Conservation (phyloP, 2,888 invertebrate genomes). For the Sesamia inferens region DNA sequence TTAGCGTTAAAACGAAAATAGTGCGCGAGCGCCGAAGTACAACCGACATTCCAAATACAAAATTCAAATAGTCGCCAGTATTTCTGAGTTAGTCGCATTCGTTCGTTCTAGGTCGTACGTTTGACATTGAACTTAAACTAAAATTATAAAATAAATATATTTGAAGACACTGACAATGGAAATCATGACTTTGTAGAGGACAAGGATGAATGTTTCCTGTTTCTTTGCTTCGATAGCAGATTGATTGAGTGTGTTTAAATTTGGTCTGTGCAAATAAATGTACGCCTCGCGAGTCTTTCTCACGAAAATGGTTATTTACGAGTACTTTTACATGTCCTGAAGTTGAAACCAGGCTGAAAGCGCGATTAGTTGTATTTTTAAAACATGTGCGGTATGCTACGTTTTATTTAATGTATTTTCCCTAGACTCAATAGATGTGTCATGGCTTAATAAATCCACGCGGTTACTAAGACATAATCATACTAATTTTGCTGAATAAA, state of each 20-base stretch:
- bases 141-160: slow-evolving; percentile 70
- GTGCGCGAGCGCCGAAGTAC: slow-evolving; percentile 45
- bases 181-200: slow-evolving; percentile 68
- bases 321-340: slow-evolving; percentile 43
- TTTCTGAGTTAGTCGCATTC: slow-evolving; percentile 67
- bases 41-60: slow-evolving; percentile 57
- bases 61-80: slow-evolving; percentile 58
- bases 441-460: slow-evolving; percentile 11
- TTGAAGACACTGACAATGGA: slow-evolving; percentile 65
- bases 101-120: slow-evolving; percentile 71
- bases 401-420: slow-evolving; percentile 13
- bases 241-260: slow-evolving; percentile 49
- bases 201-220: slow-evolving; percentile 65
- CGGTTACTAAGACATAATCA: slow-evolving; percentile 32
- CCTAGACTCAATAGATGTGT: slow-evolving; percentile 30
- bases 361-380: slow-evolving; percentile 15
- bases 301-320: slow-evolving; percentile 39
- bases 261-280: slow-evolving; percentile 41
- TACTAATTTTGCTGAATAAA: slow-evolving; percentile 15
- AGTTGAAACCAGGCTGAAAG: slow-evolving; percentile 39
- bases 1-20: slow-evolving; percentile 45
- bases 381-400: neutral
- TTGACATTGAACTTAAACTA: slow-evolving; percentile 83
- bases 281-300: slow-evolving; percentile 15
- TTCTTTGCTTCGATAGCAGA: slow-evolving; percentile 48